Conservation (phyloP, 1,140 invertebrate genomes). For the Drosophila rhopaloa region DNA sequence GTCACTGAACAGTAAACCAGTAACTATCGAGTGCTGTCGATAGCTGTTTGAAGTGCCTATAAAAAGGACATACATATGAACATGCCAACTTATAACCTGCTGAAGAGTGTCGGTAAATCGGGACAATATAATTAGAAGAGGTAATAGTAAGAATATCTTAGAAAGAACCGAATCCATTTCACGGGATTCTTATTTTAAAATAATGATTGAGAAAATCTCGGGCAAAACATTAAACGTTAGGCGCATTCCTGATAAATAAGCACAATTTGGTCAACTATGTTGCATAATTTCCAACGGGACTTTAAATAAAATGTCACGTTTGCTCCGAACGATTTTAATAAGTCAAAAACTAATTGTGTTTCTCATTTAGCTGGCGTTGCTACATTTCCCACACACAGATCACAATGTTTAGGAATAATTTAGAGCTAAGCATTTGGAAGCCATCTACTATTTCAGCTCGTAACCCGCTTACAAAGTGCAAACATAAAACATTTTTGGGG, state of each 20-base stretch:
- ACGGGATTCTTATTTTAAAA: too few relatives aligned
- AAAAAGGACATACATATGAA: constrained; percentile 5
- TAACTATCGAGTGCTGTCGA: constrained; percentile 13
- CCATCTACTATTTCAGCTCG: constrained; percentile 20
- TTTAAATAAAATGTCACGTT: not conserved
- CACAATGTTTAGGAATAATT: constrained; percentile 18
- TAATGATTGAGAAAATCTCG: too few relatives aligned
- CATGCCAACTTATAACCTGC: not conserved
- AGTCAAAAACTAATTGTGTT: constrained; percentile 18
- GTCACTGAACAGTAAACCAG: constrained; percentile 11
- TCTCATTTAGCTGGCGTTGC: not conserved
- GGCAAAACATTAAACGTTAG: too few relatives aligned
- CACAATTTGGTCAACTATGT: too few relatives aligned
- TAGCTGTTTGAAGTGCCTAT: not conserved
- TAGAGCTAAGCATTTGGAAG: constrained; percentile 35
- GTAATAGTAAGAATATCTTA: too few relatives aligned
- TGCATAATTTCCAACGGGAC: too few relatives aligned
- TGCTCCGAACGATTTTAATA: not conserved
- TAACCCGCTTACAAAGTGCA: constrained; percentile 36
- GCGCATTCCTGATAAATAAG: too few relatives aligned
- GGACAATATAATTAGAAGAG: not conserved
- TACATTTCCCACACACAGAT: constrained; percentile 6
- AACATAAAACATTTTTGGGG: constrained; percentile 52
- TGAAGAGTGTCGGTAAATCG: not conserved
- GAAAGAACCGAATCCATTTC: too few relatives aligned